phyloP scores from a whole-genome alignment of 2,113 vertebrate genomes.

The Cavia porcellus region DNA sequence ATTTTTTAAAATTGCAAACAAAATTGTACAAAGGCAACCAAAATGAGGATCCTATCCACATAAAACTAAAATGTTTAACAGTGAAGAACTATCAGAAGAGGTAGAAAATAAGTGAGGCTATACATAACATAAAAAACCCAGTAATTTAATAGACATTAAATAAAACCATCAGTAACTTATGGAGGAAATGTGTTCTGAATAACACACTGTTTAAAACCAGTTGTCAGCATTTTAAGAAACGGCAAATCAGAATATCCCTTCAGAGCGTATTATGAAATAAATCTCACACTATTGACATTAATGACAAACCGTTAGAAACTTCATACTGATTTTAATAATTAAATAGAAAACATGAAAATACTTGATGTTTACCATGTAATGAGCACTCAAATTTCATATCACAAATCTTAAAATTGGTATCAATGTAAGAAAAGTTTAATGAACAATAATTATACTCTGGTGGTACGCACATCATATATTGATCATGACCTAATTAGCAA shows the following conservation, averaged over 20 bases:
- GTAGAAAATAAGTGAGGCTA: background rate
- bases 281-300: background rate
- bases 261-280: background rate
- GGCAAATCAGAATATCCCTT: background rate
- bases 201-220: background rate
- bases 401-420: constrained; percentile 14
- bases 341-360: background rate
- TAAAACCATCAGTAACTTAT: background rate
- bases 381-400: background rate
- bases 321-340: background rate
- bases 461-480: background rate
- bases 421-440: background rate
- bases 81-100: background rate
- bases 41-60: background rate
- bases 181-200: background rate
- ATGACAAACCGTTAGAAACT: background rate
- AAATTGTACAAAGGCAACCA: background rate
- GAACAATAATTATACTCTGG: background rate
- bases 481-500: background rate
- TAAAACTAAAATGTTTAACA: background rate
- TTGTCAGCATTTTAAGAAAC: constrained; percentile 23
- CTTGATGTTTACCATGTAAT: background rate
- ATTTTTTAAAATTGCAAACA: no score
- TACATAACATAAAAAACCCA: background rate
- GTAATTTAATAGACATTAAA: background rate